A percentile compares a stretch with the other conserved stretches of the same genome.
These are phyloP conservation scores for Hydra vulgaris DNA, from an alignment of 30 jellyfish, hydroid and myxozoan genomes.

Conservation along the genomic window DNA sequence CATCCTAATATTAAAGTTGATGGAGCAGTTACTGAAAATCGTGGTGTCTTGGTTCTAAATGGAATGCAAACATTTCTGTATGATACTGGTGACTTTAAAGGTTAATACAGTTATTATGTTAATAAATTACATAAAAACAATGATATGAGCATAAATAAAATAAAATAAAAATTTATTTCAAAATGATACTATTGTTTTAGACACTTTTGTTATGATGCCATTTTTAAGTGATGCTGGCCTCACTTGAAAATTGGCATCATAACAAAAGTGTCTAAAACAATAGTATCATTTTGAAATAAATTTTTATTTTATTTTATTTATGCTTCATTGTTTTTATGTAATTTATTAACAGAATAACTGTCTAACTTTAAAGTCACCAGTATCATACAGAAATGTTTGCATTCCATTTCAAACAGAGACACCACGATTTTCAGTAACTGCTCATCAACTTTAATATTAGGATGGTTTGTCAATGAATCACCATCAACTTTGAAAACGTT, in stretches of 20 bases:
- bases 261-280: constrained; percentile 26
- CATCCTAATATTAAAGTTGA: constrained; percentile 23
- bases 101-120: background rate
- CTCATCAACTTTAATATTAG: constrained; percentile 22
- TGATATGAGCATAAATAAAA: too few relatives aligned
- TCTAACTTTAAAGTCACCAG: constrained; percentile 25
- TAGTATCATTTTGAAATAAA: too few relatives aligned
- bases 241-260: constrained; percentile 23
- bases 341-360: background rate
- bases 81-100: constrained; percentile 24
- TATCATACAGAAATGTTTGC: constrained; percentile 19
- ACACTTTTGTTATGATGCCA: constrained; percentile 32
- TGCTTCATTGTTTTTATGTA: too few relatives aligned
- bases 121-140: too few relatives aligned
- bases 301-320: background rate
- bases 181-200: constrained; percentile 10
- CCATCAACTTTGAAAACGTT: constrained; percentile 20
- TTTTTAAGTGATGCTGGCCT: constrained; percentile 32
- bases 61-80: constrained; percentile 25
- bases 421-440: constrained; percentile 33
- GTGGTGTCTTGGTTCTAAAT: constrained; percentile 38
- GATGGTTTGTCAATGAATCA: background rate
- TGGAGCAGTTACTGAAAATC: constrained; percentile 27
- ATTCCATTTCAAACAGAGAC: constrained; percentile 33
- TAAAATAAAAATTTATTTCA: background rate